phyloP scores from a whole-genome alignment of 1,140 invertebrate species.

The Rhyzopertha dominica region DNA sequence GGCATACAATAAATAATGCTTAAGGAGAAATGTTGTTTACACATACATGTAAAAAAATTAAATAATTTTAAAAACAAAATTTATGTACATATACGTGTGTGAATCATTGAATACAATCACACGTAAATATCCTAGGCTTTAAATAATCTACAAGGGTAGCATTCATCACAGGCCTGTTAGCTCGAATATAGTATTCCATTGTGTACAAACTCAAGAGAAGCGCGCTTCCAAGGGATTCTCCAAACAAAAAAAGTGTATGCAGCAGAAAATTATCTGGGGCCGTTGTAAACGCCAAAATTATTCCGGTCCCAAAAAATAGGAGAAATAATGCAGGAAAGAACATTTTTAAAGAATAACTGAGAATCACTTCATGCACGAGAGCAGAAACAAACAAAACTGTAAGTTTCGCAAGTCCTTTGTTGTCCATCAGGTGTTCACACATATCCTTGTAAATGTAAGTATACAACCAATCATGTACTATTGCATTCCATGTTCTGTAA shows the following conservation, averaged over 20 bases:
- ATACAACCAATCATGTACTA: constrained; percentile 93
- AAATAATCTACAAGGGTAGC: constrained; percentile 48
- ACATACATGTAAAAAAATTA: too few species aligned
- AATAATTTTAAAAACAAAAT: too few species aligned
- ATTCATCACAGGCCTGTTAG: constrained; percentile 62
- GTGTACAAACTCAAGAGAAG: constrained; percentile 71
- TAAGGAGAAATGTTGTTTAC: too few species aligned
- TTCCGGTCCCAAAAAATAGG: constrained; percentile 59
- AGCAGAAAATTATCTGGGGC: constrained; percentile 51
- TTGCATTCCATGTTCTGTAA: constrained; percentile 90
- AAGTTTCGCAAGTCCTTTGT: constrained; percentile 51
- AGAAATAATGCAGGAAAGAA: constrained; percentile 83
- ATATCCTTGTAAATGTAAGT: constrained; percentile 86
- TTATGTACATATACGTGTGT: too few species aligned
- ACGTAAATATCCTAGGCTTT: constrained; percentile 49
- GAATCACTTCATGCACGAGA: constrained; percentile 64
- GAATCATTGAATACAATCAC: too few species aligned
- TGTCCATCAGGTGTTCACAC: constrained; percentile 54
- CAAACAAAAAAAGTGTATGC: constrained; percentile 79
- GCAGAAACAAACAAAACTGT: constrained; percentile 52
- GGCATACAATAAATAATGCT: too few species aligned
- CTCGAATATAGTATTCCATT: constrained; percentile 79
- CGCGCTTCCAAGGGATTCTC: constrained; percentile 71
- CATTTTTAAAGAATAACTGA: constrained; percentile 71
- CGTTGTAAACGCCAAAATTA: constrained; percentile 54